phyloP scores from a whole-genome alignment of 1,140 invertebrate genomes.

The Rhopalosiphum maidis region DNA sequence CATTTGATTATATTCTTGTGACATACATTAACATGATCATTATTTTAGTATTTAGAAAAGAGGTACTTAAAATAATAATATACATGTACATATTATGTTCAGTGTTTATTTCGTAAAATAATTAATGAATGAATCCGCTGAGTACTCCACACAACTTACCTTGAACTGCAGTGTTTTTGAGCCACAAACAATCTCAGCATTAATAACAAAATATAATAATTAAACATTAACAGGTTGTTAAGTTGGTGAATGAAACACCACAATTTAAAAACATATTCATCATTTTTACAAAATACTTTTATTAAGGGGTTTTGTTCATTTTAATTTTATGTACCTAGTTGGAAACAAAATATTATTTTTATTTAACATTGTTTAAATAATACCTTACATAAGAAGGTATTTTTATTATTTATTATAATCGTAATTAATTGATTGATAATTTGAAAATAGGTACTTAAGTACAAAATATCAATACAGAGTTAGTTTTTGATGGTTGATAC shows the following conservation, averaged over 20 bases:
- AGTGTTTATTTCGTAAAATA: not conserved
- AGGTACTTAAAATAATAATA: not conserved
- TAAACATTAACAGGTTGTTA: not conserved
- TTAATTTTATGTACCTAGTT: not conserved
- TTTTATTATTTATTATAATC: not conserved
- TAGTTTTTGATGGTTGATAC: not conserved
- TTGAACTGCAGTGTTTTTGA: not conserved
- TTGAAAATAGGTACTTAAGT: not conserved
- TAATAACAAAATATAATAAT: not conserved
- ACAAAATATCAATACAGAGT: not conserved
- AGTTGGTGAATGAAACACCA: not conserved
- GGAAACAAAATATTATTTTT: not conserved
- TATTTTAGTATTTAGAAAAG: not conserved
- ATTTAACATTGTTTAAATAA: not conserved
- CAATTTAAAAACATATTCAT: not conserved
- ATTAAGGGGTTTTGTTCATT: not conserved
- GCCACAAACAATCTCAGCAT: not conserved
- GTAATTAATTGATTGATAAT: not conserved
- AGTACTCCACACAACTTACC: not conserved
- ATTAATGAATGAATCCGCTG: not conserved
- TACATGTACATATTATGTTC: not conserved
- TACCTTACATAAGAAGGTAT: not conserved
- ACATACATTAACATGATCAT: not conserved
- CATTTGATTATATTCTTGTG: not conserved
- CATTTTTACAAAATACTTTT: not conserved